Base-by-base conservation (phyloP, 2,797 vertebrate species). In the Epinephelus awoara region DNA sequence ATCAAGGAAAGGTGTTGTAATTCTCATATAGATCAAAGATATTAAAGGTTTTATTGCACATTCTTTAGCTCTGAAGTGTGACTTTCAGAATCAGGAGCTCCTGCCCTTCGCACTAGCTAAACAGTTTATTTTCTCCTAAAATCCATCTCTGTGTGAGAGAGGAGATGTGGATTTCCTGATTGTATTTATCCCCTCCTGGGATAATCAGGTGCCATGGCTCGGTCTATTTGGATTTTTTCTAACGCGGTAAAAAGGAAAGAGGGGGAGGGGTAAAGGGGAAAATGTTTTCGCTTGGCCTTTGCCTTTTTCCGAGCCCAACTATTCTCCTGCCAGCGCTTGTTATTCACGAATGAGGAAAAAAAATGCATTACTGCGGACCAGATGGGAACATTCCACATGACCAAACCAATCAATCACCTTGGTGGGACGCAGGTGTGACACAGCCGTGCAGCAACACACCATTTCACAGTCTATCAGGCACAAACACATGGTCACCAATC, bases 321-420 rank as follows among this genome's bases (percentile, higher is more conserved):
- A 94, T 95, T 93, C 94, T 95, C 91, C 95, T 95, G 96, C 94
- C 94, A 96, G 93, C 82, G 86, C 95, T 96, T 92, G 90, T 95
- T 94, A 94, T 96, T 95, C 93, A 95, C 90, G 89, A 95, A 96
- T 93, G 90, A 93, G 92, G 90, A 86, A 93, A 95, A 64, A 94
- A 96, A 94, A 95, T 95, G 95, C 96, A 98, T 98, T 98, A 98
- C 97, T 97, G 97, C 91, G 91, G 97, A 98, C 96, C 98, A 99
- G 98, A 99, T 99, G 98, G 98, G 98, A 97, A 98, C 98, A 99
- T 99, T 99, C 98, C 98, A 99, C 98, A 99, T 99, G 98, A 99
- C 97, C 98, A 99, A 98, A 98, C 97, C 98, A 98, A 99, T 99
- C 98, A 98, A 99, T 99, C 98, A 98, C 97, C 96, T 96, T 95